Evolutionary conservation across 1,140 invertebrate genomes (phyloP).

Genomic region (Andricus grossulariae): DNA sequence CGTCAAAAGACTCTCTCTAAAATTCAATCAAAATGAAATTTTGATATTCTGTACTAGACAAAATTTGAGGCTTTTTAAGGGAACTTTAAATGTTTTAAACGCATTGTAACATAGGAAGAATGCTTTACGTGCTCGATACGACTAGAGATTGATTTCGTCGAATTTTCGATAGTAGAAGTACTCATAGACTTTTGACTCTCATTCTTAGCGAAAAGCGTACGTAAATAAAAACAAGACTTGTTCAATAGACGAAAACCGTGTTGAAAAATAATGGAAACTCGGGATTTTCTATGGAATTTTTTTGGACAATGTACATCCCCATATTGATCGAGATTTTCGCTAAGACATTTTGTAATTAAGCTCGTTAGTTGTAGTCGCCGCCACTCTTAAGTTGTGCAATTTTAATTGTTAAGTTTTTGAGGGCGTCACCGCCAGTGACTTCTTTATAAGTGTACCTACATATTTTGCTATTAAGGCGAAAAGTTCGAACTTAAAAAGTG

Average conservation of each 20-base stretch:
- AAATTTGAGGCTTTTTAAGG: conserved; percentile 48
- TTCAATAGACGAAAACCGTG: too few species aligned
- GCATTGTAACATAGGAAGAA: conserved; percentile 63
- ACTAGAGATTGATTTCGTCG: conserved; percentile 18
- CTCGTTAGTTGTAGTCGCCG: conserved; percentile 37
- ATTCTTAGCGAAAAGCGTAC: conserved; percentile 24
- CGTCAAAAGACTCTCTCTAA: conserved; percentile 14
- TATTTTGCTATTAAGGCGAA: conserved; percentile 25
- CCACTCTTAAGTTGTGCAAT: conserved; percentile 24
- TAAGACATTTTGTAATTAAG: conserved; percentile 41
- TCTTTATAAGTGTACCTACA: conserved; percentile 3
- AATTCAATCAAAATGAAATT: conserved; percentile 17
- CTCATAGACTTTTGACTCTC: conserved; percentile 46
- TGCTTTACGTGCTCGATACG: conserved; percentile 20
- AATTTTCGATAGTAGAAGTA: conserved; percentile 16
- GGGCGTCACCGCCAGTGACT: conserved; percentile 17
- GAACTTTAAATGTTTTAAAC: conserved; percentile 52
- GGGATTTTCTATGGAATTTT: too few species aligned
- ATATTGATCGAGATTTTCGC: background rate
- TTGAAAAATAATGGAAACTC: too few species aligned
- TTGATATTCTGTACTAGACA: background rate
- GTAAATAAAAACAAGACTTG: conserved; percentile 25
- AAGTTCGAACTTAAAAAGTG: conserved; percentile 9
- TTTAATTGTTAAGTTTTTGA: conserved; percentile 20
- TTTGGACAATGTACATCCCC: background rate